phyloP scores from a whole-genome alignment of 2,888 invertebrate genomes.

The Rotaria socialis region DNA sequence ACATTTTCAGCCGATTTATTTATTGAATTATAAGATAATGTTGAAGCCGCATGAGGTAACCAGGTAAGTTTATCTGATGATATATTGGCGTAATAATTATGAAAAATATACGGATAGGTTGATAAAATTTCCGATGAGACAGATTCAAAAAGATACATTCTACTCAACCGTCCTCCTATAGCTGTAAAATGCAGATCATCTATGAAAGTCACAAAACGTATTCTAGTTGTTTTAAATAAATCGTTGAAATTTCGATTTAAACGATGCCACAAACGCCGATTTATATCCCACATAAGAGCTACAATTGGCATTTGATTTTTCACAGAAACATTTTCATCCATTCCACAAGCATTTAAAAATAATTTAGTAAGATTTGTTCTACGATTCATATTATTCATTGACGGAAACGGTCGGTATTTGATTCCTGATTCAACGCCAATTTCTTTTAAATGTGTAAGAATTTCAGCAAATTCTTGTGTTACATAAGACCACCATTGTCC shows the following conservation, averaged over 20 bases:
- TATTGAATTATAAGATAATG: not conserved
- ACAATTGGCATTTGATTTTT: not conserved
- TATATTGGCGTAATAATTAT: conserved; percentile 10
- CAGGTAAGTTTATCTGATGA: not conserved
- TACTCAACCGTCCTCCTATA: not conserved
- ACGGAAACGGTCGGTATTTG: not conserved
- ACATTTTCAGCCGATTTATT: not conserved
- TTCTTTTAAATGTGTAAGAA: not conserved
- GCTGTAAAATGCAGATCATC: conserved; percentile 28
- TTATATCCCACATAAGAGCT: not conserved
- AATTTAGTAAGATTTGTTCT: not conserved
- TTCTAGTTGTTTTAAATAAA: not conserved
- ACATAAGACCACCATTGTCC: conserved; percentile 13
- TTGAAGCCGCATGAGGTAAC: conserved; percentile 1
- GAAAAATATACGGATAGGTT: not conserved
- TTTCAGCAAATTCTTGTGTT: conserved; percentile 30
- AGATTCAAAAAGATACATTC: not conserved
- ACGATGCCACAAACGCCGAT: not conserved
- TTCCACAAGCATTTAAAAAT: not conserved
- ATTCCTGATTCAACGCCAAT: not conserved
- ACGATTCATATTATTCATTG: not conserved
- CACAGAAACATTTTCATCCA: not conserved
- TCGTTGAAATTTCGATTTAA: not conserved
- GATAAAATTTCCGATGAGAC: not conserved
- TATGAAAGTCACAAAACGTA: not conserved